Evolutionary conservation across 2,113 vertebrate genomes (phyloP).

Genomic region (Semicossyphus pulcher): DNA sequence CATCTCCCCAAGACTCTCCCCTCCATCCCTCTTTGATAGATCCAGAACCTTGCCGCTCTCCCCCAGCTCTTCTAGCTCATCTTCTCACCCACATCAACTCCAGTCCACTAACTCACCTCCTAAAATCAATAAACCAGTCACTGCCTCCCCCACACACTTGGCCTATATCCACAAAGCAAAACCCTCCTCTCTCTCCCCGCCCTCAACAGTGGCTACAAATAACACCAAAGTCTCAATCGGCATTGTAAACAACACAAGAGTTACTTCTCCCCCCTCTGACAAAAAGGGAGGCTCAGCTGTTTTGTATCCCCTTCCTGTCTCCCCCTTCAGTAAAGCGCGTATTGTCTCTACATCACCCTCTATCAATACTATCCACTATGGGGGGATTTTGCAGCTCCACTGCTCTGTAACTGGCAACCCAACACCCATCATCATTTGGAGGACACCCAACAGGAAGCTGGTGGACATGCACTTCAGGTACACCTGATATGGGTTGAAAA

Average conservation of each 20-base stretch:
- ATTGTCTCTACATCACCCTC: slow-evolving; percentile 88
- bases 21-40: slow-evolving; percentile 23
- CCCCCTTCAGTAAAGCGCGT: slow-evolving; percentile 81
- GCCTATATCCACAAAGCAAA: slow-evolving; percentile 44
- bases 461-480: slow-evolving; percentile 92
- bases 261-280: slow-evolving; percentile 22
- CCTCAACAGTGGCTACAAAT: slow-evolving; percentile 20
- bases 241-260: slow-evolving; percentile 43
- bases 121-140: slow-evolving; percentile 57
- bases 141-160: slow-evolving; percentile 36
- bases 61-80: slow-evolving; percentile 31
- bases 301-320: slow-evolving; percentile 38
- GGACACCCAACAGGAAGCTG: slow-evolving; percentile 88
- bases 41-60: slow-evolving; percentile 16
- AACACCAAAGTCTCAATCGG: slow-evolving; percentile 39
- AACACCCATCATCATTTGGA: slow-evolving; percentile 91
- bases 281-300: slow-evolving; percentile 44
- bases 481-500: too few relatives aligned
- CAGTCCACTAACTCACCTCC: slow-evolving; percentile 24
- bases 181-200: slow-evolving; percentile 19
- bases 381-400: slow-evolving; percentile 84
- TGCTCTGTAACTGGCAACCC: slow-evolving; percentile 91
- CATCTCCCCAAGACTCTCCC: slow-evolving; percentile 31
- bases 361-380: slow-evolving; percentile 83
- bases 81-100: slow-evolving; percentile 8